phyloP scores from a whole-genome alignment of 2,113 vertebrate species.

The Oostethus manadensis region DNA sequence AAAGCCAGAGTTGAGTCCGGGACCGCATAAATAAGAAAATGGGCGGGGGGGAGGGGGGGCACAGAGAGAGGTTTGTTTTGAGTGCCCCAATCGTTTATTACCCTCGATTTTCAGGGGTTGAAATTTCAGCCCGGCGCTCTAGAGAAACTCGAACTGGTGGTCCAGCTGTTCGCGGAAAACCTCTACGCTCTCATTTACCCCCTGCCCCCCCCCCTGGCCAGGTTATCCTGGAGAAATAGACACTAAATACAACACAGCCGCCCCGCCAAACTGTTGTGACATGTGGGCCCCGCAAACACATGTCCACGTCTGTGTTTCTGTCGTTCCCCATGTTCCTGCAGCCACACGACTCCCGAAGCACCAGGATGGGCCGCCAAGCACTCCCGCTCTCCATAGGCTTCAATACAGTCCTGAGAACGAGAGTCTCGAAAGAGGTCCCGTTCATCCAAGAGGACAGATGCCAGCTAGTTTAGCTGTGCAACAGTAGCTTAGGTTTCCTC shows the following conservation, averaged over 20 bases:
- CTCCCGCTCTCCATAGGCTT: too few species aligned
- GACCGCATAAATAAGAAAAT: slow-evolving; percentile 38
- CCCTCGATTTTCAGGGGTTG: slow-evolving; percentile 66
- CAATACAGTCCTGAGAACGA: too few species aligned
- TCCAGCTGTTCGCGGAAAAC: slow-evolving; percentile 71
- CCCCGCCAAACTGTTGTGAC: slow-evolving; percentile 42
- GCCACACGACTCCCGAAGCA: too few species aligned
- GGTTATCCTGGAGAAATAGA: slow-evolving; percentile 67
- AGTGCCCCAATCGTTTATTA: slow-evolving; percentile 71
- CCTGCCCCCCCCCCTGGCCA: slow-evolving; percentile 34
- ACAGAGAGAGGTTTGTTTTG: slow-evolving; percentile 56
- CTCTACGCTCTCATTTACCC: slow-evolving; percentile 31
- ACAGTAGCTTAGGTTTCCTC: too few species aligned
- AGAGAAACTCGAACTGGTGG: slow-evolving; percentile 69
- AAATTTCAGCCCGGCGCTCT: slow-evolving; percentile 73
- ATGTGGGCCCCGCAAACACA: slow-evolving; percentile 42
- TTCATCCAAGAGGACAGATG: too few species aligned
- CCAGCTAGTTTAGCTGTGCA: too few species aligned
- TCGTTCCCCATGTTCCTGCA: slow-evolving; percentile 6
- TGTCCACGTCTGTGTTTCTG: slow-evolving; percentile 22
- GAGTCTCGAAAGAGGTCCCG: too few species aligned
- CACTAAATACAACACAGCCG: slow-evolving; percentile 52
- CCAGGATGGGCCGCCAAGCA: too few species aligned
- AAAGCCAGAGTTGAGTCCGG: slow-evolving; percentile 16
- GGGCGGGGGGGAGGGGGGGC: slow-evolving; percentile 56